Base-by-base conservation (phyloP, 2,797 vertebrate genomes). In the Poecilia wingei region DNA sequence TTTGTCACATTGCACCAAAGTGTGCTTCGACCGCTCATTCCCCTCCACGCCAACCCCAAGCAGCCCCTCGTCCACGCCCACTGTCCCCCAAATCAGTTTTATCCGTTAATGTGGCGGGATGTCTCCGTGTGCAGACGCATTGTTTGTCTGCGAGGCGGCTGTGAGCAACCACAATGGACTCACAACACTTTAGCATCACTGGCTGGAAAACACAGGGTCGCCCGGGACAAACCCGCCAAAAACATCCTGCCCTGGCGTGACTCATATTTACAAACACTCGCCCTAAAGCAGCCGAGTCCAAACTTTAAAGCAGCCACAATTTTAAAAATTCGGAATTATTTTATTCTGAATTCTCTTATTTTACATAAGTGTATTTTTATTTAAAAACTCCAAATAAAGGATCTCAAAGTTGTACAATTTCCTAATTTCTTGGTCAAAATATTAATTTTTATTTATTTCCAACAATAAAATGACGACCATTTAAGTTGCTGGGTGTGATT, bases 121-220 rank as follows among this genome's bases (percentile, higher is more conserved):
- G 97, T 97, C 96, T 95, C 96, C 94, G 91, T 96, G 96, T 97
- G 95, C 95, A 94, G 93, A 90, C 93, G 94, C 96, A 97, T 99
- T 99, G 98, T 99, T 96, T 95, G 81, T 81, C 87, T 92, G 90
- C 96, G 93, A 97, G 97, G 96, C 94, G 90, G 92, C 95, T 95
- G 95, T 99, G 97, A 98, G 95, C 98, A 98, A 98, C 97, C 97
- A 99, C 98, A 99, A 99, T 96, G 96, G 94, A 95, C 96, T 99
- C 98, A 99, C 94, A 98, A 98, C 97, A 96, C 95, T 97, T 99
- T 98, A 99, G 95, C 97, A 94, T 99, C 98, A 99, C 80, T 5
- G 93, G 95, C 93, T 90, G 64, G 86, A 36, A 83, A 94, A 95
- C 94, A 89, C 86, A 84, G 76, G 82, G 43, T 76, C 16, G 71